Conservation (phyloP, 2,888 invertebrate genomes). For the Melangyna quadrimaculata region DNA sequence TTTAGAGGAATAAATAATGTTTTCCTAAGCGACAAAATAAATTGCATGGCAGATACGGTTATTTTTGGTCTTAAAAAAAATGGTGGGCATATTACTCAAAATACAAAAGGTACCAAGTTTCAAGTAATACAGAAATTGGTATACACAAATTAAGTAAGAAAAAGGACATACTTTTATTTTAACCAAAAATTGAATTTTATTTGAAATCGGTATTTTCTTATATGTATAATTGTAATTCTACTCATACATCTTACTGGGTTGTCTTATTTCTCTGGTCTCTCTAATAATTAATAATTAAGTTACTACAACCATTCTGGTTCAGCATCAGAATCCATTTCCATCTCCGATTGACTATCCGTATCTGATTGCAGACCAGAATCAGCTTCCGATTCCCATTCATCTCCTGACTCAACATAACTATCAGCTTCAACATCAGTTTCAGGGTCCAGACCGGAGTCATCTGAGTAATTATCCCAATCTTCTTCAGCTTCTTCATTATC, state of each 20-base stretch:
- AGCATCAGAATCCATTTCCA: neutral
- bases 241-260: neutral
- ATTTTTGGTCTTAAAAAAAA: too few relatives aligned
- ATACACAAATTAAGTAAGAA: too few relatives aligned
- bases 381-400: neutral
- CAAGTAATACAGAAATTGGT: too few relatives aligned
- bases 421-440: conserved; percentile 3
- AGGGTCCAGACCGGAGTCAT: conserved; percentile 1
- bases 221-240: neutral
- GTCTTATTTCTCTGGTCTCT: neutral
- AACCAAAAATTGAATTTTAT: neutral
- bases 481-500: neutral
- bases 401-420: neutral
- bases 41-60: too few relatives aligned
- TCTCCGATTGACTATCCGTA: neutral
- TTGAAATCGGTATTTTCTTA: neutral
- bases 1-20: too few relatives aligned
- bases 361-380: conserved; percentile 12
- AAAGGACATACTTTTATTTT: too few relatives aligned
- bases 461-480: neutral
- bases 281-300: neutral
- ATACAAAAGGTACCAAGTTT: too few relatives aligned
- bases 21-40: too few relatives aligned
- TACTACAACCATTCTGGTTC: neutral
- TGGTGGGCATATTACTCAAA: too few relatives aligned